Percentiles rank a stretch among this genome's conserved stretches.
These are phyloP conservation scores for Apamea anceps DNA, from an alignment of 2,888 invertebrate genomes.

Conservation along the genomic window DNA sequence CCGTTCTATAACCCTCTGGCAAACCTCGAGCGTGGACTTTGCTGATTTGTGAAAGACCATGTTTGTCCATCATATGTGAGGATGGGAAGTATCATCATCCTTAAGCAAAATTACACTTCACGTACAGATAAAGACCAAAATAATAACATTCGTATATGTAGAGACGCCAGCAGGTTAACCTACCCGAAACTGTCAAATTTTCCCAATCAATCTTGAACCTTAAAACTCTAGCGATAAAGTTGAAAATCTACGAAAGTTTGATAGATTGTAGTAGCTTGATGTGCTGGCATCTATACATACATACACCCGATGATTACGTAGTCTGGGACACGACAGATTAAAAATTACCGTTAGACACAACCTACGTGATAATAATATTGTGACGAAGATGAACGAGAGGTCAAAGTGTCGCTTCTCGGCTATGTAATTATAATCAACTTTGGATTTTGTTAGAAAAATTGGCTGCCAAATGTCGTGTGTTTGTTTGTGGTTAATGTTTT, in stretches of 20 bases:
- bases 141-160: not conserved
- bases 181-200: no score
- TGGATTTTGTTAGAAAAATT: conserved; percentile 36
- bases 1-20: no score
- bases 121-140: not conserved
- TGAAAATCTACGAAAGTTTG: no score
- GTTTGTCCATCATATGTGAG: no score
- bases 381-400: conserved; percentile 57
- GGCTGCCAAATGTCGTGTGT: conserved; percentile 4
- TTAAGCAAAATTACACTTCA: not conserved
- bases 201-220: no score
- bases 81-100: no score
- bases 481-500: conserved; percentile 3
- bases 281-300: no score
- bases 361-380: conserved; percentile 5
- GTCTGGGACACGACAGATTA: conserved; percentile 34
- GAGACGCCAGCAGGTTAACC: no score
- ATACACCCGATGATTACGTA: conserved; percentile 6
- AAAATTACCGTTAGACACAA: conserved; percentile 46
- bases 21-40: no score
- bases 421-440: conserved; percentile 52
- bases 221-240: no score
- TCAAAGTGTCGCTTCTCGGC: conserved; percentile 45
- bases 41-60: no score
- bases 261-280: no score